Evolutionary conservation across 2,113 vertebrate genomes (phyloP).

Genomic region (Ctenomys sociabilis): DNA sequence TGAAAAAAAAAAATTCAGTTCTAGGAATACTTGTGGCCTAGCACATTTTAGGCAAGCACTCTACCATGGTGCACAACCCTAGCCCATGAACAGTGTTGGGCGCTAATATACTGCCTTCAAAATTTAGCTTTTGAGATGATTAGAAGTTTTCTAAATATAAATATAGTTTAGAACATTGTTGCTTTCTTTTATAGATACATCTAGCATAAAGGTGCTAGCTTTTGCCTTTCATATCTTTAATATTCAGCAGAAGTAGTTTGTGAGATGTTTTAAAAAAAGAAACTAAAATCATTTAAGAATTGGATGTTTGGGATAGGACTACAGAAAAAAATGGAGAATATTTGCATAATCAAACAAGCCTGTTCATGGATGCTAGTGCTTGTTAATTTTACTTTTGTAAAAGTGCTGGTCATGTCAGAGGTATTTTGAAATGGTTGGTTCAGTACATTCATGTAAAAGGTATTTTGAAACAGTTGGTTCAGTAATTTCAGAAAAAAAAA

Average conservation of each 20-base stretch:
- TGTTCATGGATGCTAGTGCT: conserved; percentile 60
- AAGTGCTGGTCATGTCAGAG: conserved; percentile 78
- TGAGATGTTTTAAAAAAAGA: conserved; percentile 19
- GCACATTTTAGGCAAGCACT: background rate
- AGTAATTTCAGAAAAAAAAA: conserved; percentile 72
- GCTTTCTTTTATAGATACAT: conserved; percentile 4
- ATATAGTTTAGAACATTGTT: conserved; percentile 23
- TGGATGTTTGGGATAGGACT: conserved; percentile 5
- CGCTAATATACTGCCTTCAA: conserved; percentile 35
- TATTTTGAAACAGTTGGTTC: conserved; percentile 12
- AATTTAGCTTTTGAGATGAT: conserved; percentile 65
- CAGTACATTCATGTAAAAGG: conserved; percentile 73
- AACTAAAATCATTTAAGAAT: background rate
- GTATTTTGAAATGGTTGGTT: conserved; percentile 81
- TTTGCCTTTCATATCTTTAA: conserved; percentile 56
- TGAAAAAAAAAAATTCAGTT: conserved; percentile 27
- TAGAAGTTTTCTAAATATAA: conserved; percentile 51
- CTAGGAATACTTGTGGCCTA: background rate
- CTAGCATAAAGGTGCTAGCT: background rate
- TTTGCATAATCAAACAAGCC: conserved; percentile 65
- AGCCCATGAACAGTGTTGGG: background rate
- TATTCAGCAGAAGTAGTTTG: conserved; percentile 42
- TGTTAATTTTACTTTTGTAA: conserved; percentile 78
- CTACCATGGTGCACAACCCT: background rate
- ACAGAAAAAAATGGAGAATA: conserved; percentile 56